phyloP scores from a whole-genome alignment of 1,140 invertebrate species.

The Diabrotica undecimpunctata region DNA sequence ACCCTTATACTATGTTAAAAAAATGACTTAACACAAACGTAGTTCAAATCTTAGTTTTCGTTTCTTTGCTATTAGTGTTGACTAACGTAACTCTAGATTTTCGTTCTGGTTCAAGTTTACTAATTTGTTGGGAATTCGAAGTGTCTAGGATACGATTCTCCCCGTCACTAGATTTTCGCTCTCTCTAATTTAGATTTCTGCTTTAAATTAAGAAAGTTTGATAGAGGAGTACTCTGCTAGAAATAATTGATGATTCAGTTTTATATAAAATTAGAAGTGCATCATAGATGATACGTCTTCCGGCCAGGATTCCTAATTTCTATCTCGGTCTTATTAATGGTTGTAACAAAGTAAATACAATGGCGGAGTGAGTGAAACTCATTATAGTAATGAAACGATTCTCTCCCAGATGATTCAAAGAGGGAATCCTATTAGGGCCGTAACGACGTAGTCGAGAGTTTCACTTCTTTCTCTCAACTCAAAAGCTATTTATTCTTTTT shows the following conservation, averaged over 20 bases:
- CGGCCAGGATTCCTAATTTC: conserved; percentile 5
- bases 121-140: too few relatives aligned
- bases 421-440: conserved; percentile 18
- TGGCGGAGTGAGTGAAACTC: conserved; percentile 8
- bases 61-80: too few relatives aligned
- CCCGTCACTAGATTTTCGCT: too few relatives aligned
- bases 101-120: too few relatives aligned
- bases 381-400: conserved; percentile 20
- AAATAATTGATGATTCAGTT: neutral
- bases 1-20: too few relatives aligned
- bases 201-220: too few relatives aligned
- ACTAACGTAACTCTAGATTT: too few relatives aligned
- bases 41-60: too few relatives aligned
- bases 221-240: neutral
- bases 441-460: conserved; percentile 18
- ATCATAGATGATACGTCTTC: conserved; percentile 1
- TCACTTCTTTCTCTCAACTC: conserved; percentile 14
- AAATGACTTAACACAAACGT: too few relatives aligned
- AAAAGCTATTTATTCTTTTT: conserved; percentile 17
- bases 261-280: neutral
- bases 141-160: too few relatives aligned
- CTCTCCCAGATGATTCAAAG: conserved; percentile 21
- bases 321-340: conserved; percentile 16
- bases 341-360: conserved; percentile 6
- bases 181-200: too few relatives aligned